Evolutionary conservation across 2,797 vertebrate genomes (phyloP).

Genomic region (Phataginus tetradactyla): DNA sequence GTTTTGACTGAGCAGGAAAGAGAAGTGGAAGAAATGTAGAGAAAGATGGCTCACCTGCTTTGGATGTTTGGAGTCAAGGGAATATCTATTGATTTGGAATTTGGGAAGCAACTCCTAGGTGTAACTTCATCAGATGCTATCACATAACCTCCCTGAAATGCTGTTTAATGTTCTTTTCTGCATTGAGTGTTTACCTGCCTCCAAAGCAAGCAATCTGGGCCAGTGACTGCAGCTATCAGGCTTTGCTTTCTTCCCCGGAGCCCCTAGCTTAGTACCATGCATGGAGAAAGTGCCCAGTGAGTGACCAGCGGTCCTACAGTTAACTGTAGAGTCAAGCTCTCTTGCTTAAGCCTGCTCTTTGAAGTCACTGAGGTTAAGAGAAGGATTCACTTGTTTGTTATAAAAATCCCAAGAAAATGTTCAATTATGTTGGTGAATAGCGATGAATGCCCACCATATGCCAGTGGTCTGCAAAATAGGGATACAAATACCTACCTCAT

Average conservation of each 20-base stretch:
- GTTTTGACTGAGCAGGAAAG: background rate
- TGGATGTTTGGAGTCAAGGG: background rate
- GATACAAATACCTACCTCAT: background rate
- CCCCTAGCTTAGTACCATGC: background rate
- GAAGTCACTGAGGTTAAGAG: background rate
- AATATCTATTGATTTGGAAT: background rate
- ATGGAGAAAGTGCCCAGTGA: background rate
- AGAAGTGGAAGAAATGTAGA: background rate
- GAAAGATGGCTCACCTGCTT: background rate
- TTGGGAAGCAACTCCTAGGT: background rate
- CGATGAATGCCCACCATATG: background rate
- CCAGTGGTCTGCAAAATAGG: background rate
- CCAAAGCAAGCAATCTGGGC: background rate
- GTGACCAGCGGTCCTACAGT: background rate
- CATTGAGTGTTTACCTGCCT: background rate
- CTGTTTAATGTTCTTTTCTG: background rate
- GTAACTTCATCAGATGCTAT: background rate
- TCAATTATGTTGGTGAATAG: constrained; percentile 21
- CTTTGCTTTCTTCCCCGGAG: background rate
- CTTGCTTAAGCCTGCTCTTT: background rate
- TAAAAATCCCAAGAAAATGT: background rate
- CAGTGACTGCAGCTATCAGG: background rate
- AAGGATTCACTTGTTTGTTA: constrained; percentile 9
- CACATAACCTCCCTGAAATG: background rate
- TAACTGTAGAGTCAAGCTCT: background rate